Conservation (phyloP, 2,888 invertebrate genomes). For the Acanthococcus lagerstroemiae region DNA sequence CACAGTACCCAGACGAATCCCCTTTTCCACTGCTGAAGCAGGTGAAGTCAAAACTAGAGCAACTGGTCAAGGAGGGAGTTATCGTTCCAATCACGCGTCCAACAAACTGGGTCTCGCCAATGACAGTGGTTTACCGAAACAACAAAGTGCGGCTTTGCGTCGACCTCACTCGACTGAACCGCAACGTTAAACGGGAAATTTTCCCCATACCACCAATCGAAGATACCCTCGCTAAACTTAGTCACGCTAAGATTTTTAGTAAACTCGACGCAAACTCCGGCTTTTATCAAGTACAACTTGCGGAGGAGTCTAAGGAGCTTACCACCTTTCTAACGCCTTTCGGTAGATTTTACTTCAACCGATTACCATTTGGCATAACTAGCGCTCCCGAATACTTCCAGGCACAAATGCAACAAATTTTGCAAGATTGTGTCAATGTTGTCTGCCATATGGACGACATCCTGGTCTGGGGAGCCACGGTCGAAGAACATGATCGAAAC, state of each 20-base stretch:
- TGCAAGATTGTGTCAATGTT: constrained; percentile 35
- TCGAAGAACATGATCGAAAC: constrained; percentile 36
- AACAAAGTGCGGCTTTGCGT: constrained; percentile 39
- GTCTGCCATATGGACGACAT: constrained; percentile 38
- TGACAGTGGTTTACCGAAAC: constrained; percentile 38
- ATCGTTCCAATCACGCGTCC: constrained; percentile 34
- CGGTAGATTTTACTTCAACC: constrained; percentile 38
- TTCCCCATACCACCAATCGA: constrained; percentile 38
- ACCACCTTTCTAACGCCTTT: constrained; percentile 38
- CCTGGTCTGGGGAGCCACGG: constrained; percentile 35
- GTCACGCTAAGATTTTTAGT: constrained; percentile 30
- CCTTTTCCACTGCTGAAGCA: neutral
- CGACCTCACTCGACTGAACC: constrained; percentile 39
- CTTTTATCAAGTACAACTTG: constrained; percentile 37
- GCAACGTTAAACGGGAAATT: constrained; percentile 36
- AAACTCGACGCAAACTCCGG: constrained; percentile 34
- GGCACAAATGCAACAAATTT: constrained; percentile 28
- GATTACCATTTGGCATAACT: constrained; percentile 39
- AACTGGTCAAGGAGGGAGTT: neutral
- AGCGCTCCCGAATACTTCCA: constrained; percentile 39
- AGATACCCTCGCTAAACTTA: constrained; percentile 37
- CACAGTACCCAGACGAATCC: neutral
- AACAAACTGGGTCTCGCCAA: constrained; percentile 40
- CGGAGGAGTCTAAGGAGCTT: constrained; percentile 36
- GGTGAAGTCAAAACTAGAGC: neutral